Conservation (phyloP, 1,140 invertebrate species). For the Maconellicoccus hirsutus region DNA sequence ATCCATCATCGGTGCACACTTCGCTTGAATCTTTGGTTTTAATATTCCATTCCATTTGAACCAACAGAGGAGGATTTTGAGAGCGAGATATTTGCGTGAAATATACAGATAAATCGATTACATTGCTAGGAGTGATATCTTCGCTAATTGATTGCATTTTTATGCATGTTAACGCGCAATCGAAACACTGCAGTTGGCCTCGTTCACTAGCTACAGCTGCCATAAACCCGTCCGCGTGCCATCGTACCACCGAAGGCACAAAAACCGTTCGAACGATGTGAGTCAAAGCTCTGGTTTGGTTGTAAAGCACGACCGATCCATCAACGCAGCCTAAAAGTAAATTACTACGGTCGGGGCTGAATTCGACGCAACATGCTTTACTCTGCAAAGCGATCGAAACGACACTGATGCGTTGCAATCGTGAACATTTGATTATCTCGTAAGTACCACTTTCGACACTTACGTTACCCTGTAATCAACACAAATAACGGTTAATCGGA, state of each 20-base stretch:
- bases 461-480: conserved; percentile 49
- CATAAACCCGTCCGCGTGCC: conserved; percentile 58
- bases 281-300: conserved; percentile 48
- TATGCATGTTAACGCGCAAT: conserved; percentile 53
- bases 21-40: not conserved
- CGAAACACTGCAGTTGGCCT: conserved; percentile 66
- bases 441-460: conserved; percentile 59
- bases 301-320: conserved; percentile 59
- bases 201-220: conserved; percentile 55
- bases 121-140: conserved; percentile 46
- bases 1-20: not conserved
- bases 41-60: not conserved
- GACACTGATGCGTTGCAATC: conserved; percentile 52
- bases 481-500: conserved; percentile 23
- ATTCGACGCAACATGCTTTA: conserved; percentile 49
- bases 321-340: conserved; percentile 63
- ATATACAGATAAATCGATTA: conserved; percentile 55
- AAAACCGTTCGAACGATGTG: conserved; percentile 50
- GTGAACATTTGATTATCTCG: conserved; percentile 48
- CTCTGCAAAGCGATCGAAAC: conserved; percentile 59
- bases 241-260: conserved; percentile 39
- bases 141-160: conserved; percentile 55
- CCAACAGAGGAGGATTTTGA: not conserved
- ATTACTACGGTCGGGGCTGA: conserved; percentile 57
- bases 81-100: conserved; percentile 41